A percentile compares a stretch with the other conserved stretches of the same genome.
Evolutionary conservation across 2,113 vertebrate species (phyloP).

Genomic region (Microtus montanus): DNA sequence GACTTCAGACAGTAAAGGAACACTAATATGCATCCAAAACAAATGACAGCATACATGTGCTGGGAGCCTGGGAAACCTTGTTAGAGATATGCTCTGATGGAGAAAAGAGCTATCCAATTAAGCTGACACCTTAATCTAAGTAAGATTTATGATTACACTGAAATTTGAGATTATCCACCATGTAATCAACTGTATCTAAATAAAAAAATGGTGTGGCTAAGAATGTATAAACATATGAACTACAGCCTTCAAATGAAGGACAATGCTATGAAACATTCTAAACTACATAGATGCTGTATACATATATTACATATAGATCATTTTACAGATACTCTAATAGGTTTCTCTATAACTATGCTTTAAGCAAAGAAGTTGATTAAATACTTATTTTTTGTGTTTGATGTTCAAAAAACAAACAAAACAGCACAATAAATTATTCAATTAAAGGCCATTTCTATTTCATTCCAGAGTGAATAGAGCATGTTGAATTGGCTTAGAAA

Average conservation of each 20-base stretch:
- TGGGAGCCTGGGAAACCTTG: neutral
- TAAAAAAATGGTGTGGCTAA: constrained; percentile 6
- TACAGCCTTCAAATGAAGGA: constrained; percentile 14
- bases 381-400: constrained; percentile 59
- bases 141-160: constrained; percentile 39
- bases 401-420: constrained; percentile 64
- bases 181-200: neutral
- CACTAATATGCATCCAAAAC: neutral
- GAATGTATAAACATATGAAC: neutral
- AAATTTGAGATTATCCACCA: constrained; percentile 47
- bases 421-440: constrained; percentile 73
- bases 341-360: constrained; percentile 40
- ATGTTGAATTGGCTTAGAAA: constrained; percentile 22
- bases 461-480: constrained; percentile 31
- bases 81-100: neutral
- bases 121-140: constrained; percentile 22
- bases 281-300: neutral
- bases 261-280: neutral
- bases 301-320: neutral
- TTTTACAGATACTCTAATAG: neutral
- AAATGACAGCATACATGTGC: neutral
- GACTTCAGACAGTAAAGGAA: neutral
- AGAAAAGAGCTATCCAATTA: neutral
- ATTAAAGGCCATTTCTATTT: constrained; percentile 67
- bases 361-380: constrained; percentile 57